A percentile compares a stretch with the other conserved stretches of the same genome.
Conservation (phyloP, 2,113 vertebrate species). For the Tor tambroides region DNA sequence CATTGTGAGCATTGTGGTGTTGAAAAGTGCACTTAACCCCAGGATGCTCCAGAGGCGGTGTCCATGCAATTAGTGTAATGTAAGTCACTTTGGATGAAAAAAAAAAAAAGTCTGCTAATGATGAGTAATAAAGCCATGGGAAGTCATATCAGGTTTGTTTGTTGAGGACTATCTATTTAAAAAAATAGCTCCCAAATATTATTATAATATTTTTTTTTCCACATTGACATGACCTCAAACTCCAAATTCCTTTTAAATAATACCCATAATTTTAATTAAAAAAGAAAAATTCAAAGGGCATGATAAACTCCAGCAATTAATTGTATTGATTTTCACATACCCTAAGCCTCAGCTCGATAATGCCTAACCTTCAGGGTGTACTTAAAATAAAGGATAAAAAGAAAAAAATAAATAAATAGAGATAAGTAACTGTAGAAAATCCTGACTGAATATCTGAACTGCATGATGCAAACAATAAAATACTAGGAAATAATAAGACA, state of each 20-base stretch:
- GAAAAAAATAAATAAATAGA: background rate
- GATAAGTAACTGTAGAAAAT: background rate
- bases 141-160: background rate
- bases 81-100: conserved; percentile 19
- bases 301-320: background rate
- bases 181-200: background rate
- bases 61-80: conserved; percentile 35
- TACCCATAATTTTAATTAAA: background rate
- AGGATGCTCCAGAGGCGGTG: conserved; percentile 3
- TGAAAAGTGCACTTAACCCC: conserved; percentile 40
- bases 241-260: background rate
- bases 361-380: background rate
- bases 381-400: background rate
- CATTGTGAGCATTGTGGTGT: conserved; percentile 23
- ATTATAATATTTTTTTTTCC: background rate
- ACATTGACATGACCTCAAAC: background rate
- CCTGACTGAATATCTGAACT: background rate
- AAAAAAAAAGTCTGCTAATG: background rate
- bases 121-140: conserved; percentile 15
- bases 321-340: conserved; percentile 4
- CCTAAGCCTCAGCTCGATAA: background rate
- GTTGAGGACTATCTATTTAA: background rate
- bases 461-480: background rate
- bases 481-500: background rate
- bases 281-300: background rate